Evolutionary conservation across 2,888 invertebrate species (phyloP).

Genomic region (Dynastes tityus): DNA sequence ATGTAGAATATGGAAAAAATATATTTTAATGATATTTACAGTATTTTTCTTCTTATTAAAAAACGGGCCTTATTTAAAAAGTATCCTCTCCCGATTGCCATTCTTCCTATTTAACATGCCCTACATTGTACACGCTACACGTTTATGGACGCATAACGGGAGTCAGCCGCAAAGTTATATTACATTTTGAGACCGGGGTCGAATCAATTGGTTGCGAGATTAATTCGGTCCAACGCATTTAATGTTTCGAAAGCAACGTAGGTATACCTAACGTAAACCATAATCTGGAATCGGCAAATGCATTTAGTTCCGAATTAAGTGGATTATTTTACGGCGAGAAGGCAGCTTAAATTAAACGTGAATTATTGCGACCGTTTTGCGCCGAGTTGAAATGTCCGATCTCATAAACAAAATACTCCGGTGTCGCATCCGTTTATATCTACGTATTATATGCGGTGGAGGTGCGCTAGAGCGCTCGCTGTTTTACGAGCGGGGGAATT

Average conservation of each 20-base stretch:
- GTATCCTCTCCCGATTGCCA: too few species aligned
- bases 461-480: not conserved
- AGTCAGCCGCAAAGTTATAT: conserved; percentile 32
- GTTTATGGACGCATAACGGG: not conserved
- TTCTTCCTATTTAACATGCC: too few species aligned
- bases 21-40: too few species aligned
- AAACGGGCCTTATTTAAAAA: too few species aligned
- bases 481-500: conserved; percentile 30
- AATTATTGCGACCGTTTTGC: conserved; percentile 50
- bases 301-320: conserved; percentile 57
- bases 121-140: not conserved
- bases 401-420: conserved; percentile 40
- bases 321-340: conserved; percentile 55
- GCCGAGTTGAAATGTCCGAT: conserved; percentile 35
- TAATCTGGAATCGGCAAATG: conserved; percentile 56
- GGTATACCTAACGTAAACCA: conserved; percentile 50
- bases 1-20: too few species aligned
- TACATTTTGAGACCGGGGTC: conserved; percentile 32
- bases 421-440: conserved; percentile 6
- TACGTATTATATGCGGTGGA: conserved; percentile 10
- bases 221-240: conserved; percentile 53
- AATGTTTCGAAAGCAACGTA: conserved; percentile 51
- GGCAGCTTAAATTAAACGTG: conserved; percentile 54
- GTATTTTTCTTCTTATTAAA: too few species aligned
- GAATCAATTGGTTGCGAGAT: conserved; percentile 32